These are phyloP conservation scores for Myotis planiceps DNA, from an alignment of 2,797 vertebrate genomes.

Conservation along the genomic window DNA sequence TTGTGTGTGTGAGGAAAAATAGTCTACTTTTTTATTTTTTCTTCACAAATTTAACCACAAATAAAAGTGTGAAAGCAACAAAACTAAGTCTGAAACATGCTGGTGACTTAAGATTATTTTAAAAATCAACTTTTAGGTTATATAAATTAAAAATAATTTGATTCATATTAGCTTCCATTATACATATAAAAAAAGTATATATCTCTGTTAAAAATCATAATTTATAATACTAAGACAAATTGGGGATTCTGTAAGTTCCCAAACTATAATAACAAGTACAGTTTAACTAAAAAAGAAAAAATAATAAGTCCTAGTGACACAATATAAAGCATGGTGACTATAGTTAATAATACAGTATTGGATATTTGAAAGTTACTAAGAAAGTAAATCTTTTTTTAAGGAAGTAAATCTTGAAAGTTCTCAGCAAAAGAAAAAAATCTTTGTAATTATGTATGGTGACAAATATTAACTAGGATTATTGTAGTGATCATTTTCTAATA, in stretches of 20 bases:
- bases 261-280: background rate
- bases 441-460: background rate
- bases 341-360: background rate
- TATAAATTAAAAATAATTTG: background rate
- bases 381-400: background rate
- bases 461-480: background rate
- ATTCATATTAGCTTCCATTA: background rate
- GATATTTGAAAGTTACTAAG: background rate
- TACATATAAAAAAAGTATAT: background rate
- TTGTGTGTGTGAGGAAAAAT: background rate
- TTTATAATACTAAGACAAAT: background rate
- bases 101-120: background rate
- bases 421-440: background rate
- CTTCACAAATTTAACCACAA: background rate
- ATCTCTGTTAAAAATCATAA: background rate
- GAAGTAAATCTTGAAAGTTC: background rate
- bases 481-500: background rate
- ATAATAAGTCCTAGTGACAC: background rate
- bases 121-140: background rate
- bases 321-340: background rate
- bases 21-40: background rate
- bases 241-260: background rate
- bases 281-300: background rate
- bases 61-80: background rate
- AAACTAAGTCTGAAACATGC: background rate